Base-by-base conservation (phyloP, 2,797 vertebrate species). In the Catamblyrhynchus diadema region DNA sequence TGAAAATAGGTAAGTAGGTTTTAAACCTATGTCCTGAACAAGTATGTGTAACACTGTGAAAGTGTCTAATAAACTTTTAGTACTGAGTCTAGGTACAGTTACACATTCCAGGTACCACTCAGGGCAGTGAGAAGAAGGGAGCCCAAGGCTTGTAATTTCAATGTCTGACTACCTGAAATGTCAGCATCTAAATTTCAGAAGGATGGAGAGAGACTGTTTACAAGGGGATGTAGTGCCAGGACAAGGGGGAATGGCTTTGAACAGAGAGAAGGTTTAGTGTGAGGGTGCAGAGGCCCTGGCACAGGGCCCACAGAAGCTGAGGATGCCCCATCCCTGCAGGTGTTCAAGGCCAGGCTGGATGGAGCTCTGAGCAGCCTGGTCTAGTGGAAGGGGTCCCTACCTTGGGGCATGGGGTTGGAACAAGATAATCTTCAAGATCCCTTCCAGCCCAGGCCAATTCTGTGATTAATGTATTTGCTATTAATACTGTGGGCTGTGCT, bases 401-500 rank as follows among this genome's bases (percentile, higher is more conserved):
- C 28, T 27, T 19, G 33, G 23, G 39, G 32, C 14, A 12, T 22
- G 14, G 42, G 12, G 8, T n/a, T 47, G 39, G 25, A 60, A 35
- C 22, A 24, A 35, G 45, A 60, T 53, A 18, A 53, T 72, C 72
- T 57, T 32, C 37, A 51, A 64, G 24, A 12, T 64, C 10, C 14
- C 18, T 57, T 65, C 35, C 32, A 60, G 22, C 16, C 32, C 35
- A 48, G 47, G 23, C 35, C 41, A n/a, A 30, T 48, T 66, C 33
- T 60, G 14, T 60, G 41, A 42, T 65, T 51, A 47, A 47, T 44
- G 20, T 62, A 33, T 60, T 86, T 93, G 51, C 70, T 81, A 0
- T 69, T 65, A 60, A n/a, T 62, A 75, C 20, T 0, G 0, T 0
- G 0, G 12, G 14, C 60, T 84, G 23, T 14, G n/a, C 47, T 62